Evolutionary conservation across 2,113 vertebrate species (phyloP).

Genomic region (Pampusana beccarii): DNA sequence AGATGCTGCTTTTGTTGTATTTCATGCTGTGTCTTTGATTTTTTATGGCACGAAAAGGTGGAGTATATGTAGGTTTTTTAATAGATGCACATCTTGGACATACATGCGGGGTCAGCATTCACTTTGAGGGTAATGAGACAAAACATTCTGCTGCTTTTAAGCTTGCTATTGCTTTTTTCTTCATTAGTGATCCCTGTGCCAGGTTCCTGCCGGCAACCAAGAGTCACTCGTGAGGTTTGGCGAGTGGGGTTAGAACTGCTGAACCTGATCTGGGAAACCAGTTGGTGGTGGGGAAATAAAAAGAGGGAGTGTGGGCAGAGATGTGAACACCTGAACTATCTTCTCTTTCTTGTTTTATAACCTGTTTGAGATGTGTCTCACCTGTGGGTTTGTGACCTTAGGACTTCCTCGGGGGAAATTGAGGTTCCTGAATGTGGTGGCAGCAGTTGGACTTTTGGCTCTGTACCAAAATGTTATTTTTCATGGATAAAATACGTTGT

Average conservation of each 20-base stretch:
- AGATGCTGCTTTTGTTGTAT: background rate
- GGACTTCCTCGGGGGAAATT: background rate
- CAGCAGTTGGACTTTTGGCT: background rate
- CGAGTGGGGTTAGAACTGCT: accelerated
- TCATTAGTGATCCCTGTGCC: background rate
- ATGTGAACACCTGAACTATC: background rate
- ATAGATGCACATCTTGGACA: background rate
- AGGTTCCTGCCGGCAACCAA: background rate
- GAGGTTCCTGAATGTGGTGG: no score
- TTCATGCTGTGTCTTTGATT: conserved; percentile 62
- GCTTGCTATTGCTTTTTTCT: background rate
- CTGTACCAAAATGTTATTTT: background rate
- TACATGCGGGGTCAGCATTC: accelerated
- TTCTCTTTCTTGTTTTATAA: background rate
- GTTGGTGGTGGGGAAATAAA: background rate
- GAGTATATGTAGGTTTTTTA: accelerated
- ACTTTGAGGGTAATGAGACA: background rate
- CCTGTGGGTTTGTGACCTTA: background rate
- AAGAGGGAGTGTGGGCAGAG: background rate
- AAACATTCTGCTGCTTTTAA: background rate
- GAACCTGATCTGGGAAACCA: background rate
- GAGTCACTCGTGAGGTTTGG: accelerated
- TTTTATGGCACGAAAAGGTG: background rate
- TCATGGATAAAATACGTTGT: background rate
- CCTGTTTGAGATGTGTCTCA: background rate